Evolutionary conservation across 2,888 invertebrate species (phyloP).

Genomic region (Listrodromus nycthemerus): DNA sequence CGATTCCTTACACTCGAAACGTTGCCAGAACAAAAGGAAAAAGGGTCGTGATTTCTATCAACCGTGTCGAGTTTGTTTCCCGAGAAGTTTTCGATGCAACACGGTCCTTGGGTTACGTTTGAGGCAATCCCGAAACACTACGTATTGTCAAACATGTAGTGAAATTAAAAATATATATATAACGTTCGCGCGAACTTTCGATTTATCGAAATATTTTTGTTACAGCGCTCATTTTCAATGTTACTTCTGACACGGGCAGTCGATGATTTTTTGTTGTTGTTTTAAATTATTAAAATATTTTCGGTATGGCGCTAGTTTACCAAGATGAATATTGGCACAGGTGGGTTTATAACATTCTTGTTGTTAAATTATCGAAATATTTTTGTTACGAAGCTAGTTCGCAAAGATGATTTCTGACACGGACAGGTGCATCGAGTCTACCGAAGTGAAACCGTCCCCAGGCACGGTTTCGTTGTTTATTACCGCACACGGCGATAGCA

Average conservation of each 20-base stretch:
- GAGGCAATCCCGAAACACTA: slow-evolving; percentile 14
- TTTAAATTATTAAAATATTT: too few relatives aligned
- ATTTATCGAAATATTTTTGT: background rate
- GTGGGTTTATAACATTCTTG: background rate
- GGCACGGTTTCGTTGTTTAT: slow-evolving; percentile 54
- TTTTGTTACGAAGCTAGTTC: background rate
- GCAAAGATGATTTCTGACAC: slow-evolving; percentile 37
- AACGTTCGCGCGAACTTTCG: background rate
- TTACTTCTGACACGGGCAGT: too few relatives aligned
- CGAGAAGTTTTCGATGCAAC: slow-evolving; percentile 46
- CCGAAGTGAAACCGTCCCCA: slow-evolving; percentile 38
- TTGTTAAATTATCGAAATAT: background rate
- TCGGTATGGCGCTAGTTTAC: too few relatives aligned
- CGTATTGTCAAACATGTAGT: slow-evolving; percentile 16
- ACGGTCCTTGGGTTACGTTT: slow-evolving; percentile 1
- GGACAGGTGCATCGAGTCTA: slow-evolving; percentile 51
- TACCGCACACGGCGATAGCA: slow-evolving; percentile 47
- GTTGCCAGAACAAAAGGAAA: slow-evolving; percentile 11
- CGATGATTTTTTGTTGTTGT: too few relatives aligned
- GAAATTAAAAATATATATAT: slow-evolving; percentile 20
- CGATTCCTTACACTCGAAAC: background rate
- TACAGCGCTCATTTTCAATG: too few relatives aligned
- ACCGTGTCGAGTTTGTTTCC: slow-evolving; percentile 67
- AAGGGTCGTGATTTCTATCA: slow-evolving; percentile 17
- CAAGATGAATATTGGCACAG: too few relatives aligned